A percentile compares a stretch with the other conserved stretches of the same genome.
Conservation (phyloP, 2,888 invertebrate species). For the Cerastis leucographa region DNA sequence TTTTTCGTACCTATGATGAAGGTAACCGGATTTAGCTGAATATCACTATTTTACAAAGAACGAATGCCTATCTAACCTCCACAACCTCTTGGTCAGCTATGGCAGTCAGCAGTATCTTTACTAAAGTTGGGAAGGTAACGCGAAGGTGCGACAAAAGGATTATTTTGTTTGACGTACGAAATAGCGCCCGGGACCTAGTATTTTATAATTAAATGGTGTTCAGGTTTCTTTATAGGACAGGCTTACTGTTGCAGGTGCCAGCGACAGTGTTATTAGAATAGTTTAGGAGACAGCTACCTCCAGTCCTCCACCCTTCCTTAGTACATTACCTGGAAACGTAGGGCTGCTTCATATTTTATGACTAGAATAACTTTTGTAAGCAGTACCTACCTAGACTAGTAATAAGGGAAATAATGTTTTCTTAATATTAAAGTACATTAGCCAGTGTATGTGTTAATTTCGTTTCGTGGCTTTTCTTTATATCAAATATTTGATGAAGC, state of each 20-base stretch:
- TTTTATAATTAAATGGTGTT: constrained; percentile 29
- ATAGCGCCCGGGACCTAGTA: neutral
- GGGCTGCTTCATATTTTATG: neutral
- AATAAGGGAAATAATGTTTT: neutral
- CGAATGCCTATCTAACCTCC: neutral
- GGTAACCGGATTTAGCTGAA: neutral
- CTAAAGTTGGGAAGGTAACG: neutral
- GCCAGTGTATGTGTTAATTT: neutral
- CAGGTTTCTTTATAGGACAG: neutral
- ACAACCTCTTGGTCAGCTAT: neutral
- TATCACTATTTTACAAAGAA: neutral
- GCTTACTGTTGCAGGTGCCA: constrained; percentile 17
- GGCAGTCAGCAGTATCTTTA: neutral
- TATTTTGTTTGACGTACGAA: neutral
- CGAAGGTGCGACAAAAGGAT: neutral
- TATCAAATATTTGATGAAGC: neutral
- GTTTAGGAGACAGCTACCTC: constrained; percentile 18
- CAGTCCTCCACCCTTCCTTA: neutral
- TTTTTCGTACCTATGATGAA: neutral
- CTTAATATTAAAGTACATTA: neutral
- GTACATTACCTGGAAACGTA: neutral
- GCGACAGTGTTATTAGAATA: constrained; percentile 33
- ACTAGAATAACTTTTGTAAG: neutral
- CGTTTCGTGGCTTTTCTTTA: neutral
- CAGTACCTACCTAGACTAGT: neutral